Evolutionary conservation across 2,113 vertebrate genomes (phyloP).

Genomic region (Pungitius pungitius): DNA sequence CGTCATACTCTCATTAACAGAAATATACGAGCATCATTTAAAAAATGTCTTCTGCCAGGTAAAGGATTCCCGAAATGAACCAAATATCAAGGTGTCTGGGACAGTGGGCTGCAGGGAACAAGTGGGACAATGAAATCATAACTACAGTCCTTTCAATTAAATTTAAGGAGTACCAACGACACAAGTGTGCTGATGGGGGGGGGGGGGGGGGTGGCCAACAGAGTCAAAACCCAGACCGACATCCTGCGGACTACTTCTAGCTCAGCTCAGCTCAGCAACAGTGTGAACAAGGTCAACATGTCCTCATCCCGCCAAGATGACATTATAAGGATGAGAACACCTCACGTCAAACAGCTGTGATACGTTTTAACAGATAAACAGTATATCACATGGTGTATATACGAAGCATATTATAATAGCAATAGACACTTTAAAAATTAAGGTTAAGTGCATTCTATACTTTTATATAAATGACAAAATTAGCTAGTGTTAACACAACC

Average conservation of each 20-base stretch:
- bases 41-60: background rate
- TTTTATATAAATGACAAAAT: constrained; percentile 62
- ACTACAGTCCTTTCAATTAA: constrained; percentile 1
- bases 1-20: background rate
- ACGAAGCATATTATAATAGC: constrained; percentile 59
- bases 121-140: background rate
- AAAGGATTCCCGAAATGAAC: constrained; percentile 10
- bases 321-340: constrained; percentile 28
- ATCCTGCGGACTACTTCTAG: constrained; percentile 34
- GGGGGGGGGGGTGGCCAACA: background rate
- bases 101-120: constrained; percentile 16
- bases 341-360: constrained; percentile 55
- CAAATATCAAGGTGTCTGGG: constrained; percentile 8
- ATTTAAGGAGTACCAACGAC: background rate
- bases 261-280: constrained; percentile 71
- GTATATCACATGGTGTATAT: constrained; percentile 66
- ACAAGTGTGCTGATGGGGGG: background rate
- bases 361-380: constrained; percentile 61
- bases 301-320: constrained; percentile 33
- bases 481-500: constrained; percentile 62
- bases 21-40: background rate
- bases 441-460: constrained; percentile 56
- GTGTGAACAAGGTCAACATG: constrained; percentile 68
- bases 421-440: constrained; percentile 66
- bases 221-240: constrained; percentile 16